Conservation (phyloP, 2,797 vertebrate genomes). For the Labeo calbasu region DNA sequence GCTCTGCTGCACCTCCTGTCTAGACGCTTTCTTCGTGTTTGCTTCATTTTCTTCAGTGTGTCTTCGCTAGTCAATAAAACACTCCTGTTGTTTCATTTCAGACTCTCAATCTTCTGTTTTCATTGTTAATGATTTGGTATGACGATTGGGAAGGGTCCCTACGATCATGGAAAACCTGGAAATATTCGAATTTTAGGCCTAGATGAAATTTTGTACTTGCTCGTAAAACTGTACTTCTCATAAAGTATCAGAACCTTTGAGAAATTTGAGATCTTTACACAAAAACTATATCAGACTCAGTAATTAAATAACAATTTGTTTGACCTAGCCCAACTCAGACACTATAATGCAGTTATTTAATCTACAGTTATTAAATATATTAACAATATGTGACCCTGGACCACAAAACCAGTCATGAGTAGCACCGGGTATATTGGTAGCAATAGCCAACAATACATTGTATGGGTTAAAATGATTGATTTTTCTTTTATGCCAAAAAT, state of each 20-base stretch:
- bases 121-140: neutral
- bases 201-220: neutral
- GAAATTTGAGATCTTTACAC: neutral
- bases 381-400: neutral
- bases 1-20: slow-evolving; percentile 56
- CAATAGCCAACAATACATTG: too few relatives aligned
- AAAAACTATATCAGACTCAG: neutral
- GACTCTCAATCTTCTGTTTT: neutral
- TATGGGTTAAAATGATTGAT: too few relatives aligned
- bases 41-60: slow-evolving; percentile 66
- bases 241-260: neutral
- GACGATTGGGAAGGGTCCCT: neutral
- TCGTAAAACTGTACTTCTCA: neutral
- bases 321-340: neutral
- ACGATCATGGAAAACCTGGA: neutral
- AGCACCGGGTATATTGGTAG: too few relatives aligned
- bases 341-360: neutral
- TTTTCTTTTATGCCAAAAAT: too few relatives aligned
- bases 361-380: neutral
- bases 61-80: slow-evolving; percentile 58
- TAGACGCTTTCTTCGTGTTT: slow-evolving; percentile 69
- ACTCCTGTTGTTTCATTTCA: slow-evolving; percentile 62
- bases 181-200: neutral
- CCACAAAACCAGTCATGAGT: too few relatives aligned
- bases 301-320: neutral